These are phyloP conservation scores for Mechanitis mazaeus DNA, from an alignment of 2,888 invertebrate species.

Conservation along the genomic window DNA sequence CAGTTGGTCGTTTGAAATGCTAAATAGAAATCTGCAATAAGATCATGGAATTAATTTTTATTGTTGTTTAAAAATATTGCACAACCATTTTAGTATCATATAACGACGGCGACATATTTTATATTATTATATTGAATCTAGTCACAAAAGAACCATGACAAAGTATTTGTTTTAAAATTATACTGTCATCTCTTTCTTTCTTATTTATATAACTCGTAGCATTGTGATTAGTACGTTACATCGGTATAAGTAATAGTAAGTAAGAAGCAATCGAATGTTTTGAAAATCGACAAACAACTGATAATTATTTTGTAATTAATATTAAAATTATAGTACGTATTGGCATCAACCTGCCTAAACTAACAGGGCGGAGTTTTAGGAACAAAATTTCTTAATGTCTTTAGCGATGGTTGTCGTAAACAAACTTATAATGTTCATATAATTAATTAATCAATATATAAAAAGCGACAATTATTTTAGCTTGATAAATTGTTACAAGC, in stretches of 20 bases:
- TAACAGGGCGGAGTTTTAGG: conserved; percentile 25
- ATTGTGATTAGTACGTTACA: neutral
- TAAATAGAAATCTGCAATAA: neutral
- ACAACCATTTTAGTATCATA: conserved; percentile 1
- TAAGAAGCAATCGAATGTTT: neutral
- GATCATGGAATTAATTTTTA: neutral
- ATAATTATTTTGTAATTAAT: neutral
- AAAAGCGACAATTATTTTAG: neutral
- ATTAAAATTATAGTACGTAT: neutral
- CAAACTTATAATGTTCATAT: neutral
- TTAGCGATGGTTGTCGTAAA: conserved; percentile 8
- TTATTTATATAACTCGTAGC: no score
- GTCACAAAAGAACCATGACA: no score
- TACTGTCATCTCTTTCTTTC: neutral
- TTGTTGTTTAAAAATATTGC: neutral
- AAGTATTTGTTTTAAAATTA: no score
- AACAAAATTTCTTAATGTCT: conserved; percentile 23
- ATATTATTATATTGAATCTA: no score
- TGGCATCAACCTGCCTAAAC: conserved; percentile 3
- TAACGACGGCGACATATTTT: neutral
- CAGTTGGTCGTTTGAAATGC: neutral
- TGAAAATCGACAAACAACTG: neutral
- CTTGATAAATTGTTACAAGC: neutral
- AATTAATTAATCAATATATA: neutral
- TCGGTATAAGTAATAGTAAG: neutral